A percentile compares a stretch with the other conserved stretches of the same genome.
Conservation (phyloP, 2,888 invertebrate species). For the Eristalis pertinax region DNA sequence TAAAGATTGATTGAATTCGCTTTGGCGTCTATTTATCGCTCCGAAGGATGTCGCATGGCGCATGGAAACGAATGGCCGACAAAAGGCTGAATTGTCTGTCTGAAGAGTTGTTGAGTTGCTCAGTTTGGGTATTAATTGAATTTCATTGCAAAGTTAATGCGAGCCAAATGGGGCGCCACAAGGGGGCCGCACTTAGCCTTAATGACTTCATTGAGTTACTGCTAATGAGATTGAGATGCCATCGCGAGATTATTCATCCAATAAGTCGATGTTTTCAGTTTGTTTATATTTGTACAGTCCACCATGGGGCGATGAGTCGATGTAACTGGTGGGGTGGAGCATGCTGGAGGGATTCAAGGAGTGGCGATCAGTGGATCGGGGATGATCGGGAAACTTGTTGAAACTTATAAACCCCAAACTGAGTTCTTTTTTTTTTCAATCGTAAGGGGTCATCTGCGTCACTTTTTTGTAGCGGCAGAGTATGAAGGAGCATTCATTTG, state of each 20-base stretch:
- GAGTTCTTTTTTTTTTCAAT: too few species aligned
- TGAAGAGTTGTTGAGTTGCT: not conserved
- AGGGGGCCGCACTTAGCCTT: not conserved
- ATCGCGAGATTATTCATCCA: not conserved
- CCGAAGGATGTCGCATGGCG: not conserved
- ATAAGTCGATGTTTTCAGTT: too few species aligned
- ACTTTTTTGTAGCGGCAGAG: too few species aligned
- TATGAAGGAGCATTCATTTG: too few species aligned
- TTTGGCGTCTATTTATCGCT: conserved; percentile 30
- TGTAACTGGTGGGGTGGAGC: too few species aligned
- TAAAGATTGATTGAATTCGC: conserved; percentile 42
- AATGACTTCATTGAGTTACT: not conserved
- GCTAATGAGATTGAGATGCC: conserved; percentile 1
- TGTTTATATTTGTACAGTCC: too few species aligned
- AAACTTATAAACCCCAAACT: too few species aligned
- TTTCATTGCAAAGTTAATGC: conserved; percentile 10
- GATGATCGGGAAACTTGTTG: too few species aligned
- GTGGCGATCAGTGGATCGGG: too few species aligned
- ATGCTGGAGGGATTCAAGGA: too few species aligned
- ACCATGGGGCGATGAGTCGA: too few species aligned
- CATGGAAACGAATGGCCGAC: conserved; percentile 1
- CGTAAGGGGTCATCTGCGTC: too few species aligned
- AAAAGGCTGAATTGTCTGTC: not conserved
- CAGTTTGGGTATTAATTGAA: conserved; percentile 8
- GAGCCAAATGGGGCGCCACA: not conserved